Percentiles rank a stretch among this genome's conserved stretches.
Conservation (phyloP, 2,797 vertebrate species). For the Platyrinchus mystaceus region DNA sequence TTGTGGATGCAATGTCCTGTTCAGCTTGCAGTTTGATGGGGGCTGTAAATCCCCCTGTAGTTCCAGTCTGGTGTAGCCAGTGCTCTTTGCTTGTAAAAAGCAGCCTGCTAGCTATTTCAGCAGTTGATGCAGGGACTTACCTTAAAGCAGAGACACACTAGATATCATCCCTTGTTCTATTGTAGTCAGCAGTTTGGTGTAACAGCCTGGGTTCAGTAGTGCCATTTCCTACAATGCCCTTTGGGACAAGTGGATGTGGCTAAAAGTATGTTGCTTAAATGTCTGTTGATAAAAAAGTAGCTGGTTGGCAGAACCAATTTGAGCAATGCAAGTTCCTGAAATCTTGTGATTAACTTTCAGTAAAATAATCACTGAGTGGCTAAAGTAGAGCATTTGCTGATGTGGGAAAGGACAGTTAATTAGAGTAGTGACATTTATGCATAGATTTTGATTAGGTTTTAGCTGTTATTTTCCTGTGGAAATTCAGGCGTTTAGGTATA, state of each 20-base stretch:
- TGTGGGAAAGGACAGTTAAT: background rate
- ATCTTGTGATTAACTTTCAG: background rate
- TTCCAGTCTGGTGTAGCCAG: background rate
- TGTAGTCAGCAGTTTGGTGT: background rate
- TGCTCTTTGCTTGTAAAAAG: background rate
- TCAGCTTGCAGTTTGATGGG: background rate
- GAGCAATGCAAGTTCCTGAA: background rate
- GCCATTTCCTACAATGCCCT: fast-evolving
- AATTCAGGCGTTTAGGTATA: background rate
- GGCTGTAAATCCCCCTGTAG: background rate
- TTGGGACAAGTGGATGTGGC: background rate
- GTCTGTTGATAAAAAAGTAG: background rate
- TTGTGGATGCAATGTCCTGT: background rate
- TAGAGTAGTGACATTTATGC: background rate
- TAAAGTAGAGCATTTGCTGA: background rate
- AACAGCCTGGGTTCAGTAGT: background rate
- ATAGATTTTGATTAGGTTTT: background rate
- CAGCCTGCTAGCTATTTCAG: background rate
- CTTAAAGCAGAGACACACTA: background rate
- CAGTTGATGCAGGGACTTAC: background rate
- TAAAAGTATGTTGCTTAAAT: background rate
- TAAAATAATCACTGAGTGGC: background rate
- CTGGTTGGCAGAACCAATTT: background rate
- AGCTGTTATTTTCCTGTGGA: background rate
- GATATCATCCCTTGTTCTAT: fast-evolving